Percentiles rank a stretch among this genome's conserved stretches.
Conservation (phyloP, 1,140 invertebrate genomes). For the honey bee (Apis mellifera) region Amel_HAv3.1 CM009934.2:9991001-9991500, state of each 20-base stretch:
- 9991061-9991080: background rate
- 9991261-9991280: slow-evolving; percentile 41
- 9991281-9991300: slow-evolving; percentile 50
- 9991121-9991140: background rate
- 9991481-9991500: background rate
- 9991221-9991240: slow-evolving; percentile 23
- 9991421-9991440: slow-evolving; percentile 41
- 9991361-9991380: slow-evolving; percentile 51
- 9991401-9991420: slow-evolving; percentile 60
- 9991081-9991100: background rate
- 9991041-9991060: background rate
- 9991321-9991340: slow-evolving; percentile 59
- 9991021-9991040: background rate
- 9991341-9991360: slow-evolving; percentile 44
- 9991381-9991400: slow-evolving; percentile 58
- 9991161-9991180: slow-evolving; percentile 18
- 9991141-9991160: slow-evolving; percentile 36
- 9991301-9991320: slow-evolving; percentile 53
- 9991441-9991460: background rate
- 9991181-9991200: slow-evolving; percentile 24
- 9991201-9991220: background rate
- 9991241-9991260: slow-evolving; percentile 33
- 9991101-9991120: background rate
- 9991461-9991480: background rate
- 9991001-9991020: no score